These are phyloP conservation scores for Hirundo rustica DNA, from an alignment of 2,797 vertebrate species.

Conservation along the genomic window DNA sequence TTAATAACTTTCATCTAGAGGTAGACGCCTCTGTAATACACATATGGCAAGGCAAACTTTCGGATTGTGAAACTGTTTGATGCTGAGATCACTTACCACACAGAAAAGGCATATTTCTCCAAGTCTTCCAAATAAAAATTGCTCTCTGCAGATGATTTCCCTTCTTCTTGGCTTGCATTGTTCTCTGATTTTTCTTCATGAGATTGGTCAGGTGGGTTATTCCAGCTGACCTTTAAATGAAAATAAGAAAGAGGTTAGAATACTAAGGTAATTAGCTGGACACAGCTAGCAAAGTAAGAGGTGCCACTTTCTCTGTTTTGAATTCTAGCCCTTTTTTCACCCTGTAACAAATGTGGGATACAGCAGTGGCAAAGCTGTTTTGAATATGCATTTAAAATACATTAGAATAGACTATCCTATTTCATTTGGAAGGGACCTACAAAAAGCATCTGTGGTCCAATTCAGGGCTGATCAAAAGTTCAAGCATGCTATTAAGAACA, in stretches of 20 bases:
- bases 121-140: conserved; percentile 68
- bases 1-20: neutral
- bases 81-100: conserved; percentile 64
- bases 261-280: neutral
- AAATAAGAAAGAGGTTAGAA: neutral
- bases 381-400: neutral
- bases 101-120: conserved; percentile 74
- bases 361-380: neutral
- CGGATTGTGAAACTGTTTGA: neutral
- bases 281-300: neutral
- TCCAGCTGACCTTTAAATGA: conserved; percentile 10
- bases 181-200: conserved; percentile 7
- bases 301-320: neutral
- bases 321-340: neutral
- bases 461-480: neutral
- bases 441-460: accelerated
- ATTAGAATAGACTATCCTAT: neutral
- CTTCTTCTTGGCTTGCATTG: neutral
- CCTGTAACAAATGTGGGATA: neutral
- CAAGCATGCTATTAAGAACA: neutral
- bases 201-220: neutral
- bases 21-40: neutral
- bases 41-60: neutral
- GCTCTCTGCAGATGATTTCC: neutral
- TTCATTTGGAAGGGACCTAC: neutral